Conservation (phyloP, 2,113 vertebrate species). For the Sinocyclocheilus anophthalmus region DNA sequence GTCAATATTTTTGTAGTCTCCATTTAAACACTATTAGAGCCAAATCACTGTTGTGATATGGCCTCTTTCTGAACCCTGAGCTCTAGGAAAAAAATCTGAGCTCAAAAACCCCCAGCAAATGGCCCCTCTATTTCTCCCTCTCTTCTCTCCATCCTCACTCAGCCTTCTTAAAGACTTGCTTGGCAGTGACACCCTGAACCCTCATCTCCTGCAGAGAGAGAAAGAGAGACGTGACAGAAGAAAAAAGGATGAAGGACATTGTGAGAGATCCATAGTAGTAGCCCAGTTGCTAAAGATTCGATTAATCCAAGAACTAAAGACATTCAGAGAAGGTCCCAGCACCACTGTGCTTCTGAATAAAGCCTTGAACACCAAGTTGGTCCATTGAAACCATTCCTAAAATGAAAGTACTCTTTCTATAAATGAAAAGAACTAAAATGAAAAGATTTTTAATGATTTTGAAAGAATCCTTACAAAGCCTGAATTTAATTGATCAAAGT, state of each 20-base stretch:
- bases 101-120: not conserved
- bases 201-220: slow-evolving; percentile 83
- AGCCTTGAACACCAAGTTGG: not conserved
- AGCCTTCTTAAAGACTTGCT: slow-evolving; percentile 89
- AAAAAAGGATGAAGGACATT: not conserved
- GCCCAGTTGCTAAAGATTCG: not conserved
- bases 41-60: not conserved
- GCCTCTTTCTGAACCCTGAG: not conserved
- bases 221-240: not conserved
- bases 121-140: slow-evolving; percentile 39
- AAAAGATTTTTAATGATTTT: not conserved
- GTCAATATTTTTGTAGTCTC: not conserved
- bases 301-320: not conserved
- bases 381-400: not conserved
- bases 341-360: not conserved
- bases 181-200: slow-evolving; percentile 79
- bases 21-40: slow-evolving; percentile 8
- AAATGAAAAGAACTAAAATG: not conserved
- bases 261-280: not conserved
- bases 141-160: slow-evolving; percentile 57
- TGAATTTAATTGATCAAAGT: not conserved
- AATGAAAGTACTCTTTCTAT: not conserved
- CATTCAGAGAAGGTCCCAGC: not conserved
- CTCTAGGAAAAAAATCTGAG: not conserved
- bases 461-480: not conserved